Evolutionary conservation across 2,113 vertebrate genomes (phyloP), one percentile per base, ranked within the genome.

Genomic region (Spizaetus ornatus): DNA sequence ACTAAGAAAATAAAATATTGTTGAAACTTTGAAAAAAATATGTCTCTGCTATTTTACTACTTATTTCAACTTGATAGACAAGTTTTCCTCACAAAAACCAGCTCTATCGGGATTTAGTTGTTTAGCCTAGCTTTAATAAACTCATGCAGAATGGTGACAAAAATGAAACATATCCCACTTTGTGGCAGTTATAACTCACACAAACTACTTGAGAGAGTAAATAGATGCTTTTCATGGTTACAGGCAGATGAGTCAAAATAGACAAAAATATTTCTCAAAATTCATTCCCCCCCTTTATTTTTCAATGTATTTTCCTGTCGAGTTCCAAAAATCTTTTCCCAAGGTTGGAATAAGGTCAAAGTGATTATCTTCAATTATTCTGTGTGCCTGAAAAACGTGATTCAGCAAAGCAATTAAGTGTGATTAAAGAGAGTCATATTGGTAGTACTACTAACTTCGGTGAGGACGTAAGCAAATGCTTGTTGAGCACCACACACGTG

Each of bases 401-500:
- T 56, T 15, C 3, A 61, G 69, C 43, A 73, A 48, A 65, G 90
- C 34, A 87, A 56, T 73, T 56, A 61, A 9, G 10, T 2, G 13
- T 47, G 48, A 47, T 82, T 73, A 34, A 38, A 42, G 36, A 56
- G 16, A 53, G 31, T 7, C 11, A 1, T 10, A 8, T 62, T 4
- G 63, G 52, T 26, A 63, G 5, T 6, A 20, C 4, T 20, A 13
- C 32, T 26, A 32, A 34, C 31, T 48, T 22, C 27, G 8, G 27
- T 3, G 45, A 45, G 67, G 52, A 42, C 0, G 0, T 14, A 53
- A 76, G 76, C 65, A 78, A 29, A 18, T 3, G 52, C 18, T 45
- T 55, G 40, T 4, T 27, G 71, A 88, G 61, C 50, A 10, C 1
- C 18, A 26, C 40, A 18, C 15, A 21, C 0, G 1, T 2, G 25